Evolutionary conservation across 2,113 vertebrate genomes (phyloP).

Genomic region (Lophius piscatorius): DNA sequence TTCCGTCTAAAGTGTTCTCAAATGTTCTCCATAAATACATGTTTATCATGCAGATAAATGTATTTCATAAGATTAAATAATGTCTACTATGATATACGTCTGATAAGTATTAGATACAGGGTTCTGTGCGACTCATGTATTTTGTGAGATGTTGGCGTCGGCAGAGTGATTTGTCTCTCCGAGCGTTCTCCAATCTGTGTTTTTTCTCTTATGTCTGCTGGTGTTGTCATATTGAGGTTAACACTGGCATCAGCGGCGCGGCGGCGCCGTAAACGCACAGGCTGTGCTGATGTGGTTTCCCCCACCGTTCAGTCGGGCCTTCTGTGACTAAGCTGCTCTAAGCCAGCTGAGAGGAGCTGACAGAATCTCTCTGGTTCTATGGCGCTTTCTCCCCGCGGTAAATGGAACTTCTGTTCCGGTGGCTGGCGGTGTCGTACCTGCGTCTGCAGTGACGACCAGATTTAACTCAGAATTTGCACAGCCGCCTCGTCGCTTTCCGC

Average conservation of each 20-base stretch:
- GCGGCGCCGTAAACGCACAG: conserved; percentile 38
- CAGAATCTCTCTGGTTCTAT: conserved; percentile 32
- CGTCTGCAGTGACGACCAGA: background rate
- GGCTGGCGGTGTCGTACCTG: conserved; percentile 13
- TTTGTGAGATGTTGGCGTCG: no score
- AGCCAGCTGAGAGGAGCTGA: conserved; percentile 51
- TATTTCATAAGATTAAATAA: no score
- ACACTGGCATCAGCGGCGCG: conserved; percentile 37
- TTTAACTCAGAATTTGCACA: conserved; percentile 4
- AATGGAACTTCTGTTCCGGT: conserved; percentile 32
- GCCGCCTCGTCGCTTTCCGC: background rate
- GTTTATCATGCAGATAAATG: no score
- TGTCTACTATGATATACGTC: no score
- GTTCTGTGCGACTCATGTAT: no score
- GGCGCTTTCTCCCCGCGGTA: conserved; percentile 9
- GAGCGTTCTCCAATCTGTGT: background rate
- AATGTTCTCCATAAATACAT: no score
- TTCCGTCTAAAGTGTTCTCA: no score
- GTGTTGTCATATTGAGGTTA: conserved; percentile 10
- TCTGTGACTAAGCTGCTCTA: conserved; percentile 48
- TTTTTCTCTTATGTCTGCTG: background rate
- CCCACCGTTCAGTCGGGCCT: conserved; percentile 20
- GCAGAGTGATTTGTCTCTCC: no score
- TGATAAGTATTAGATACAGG: no score
- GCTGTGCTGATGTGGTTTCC: conserved; percentile 38